These are phyloP conservation scores for Ischnus inquisitorius DNA, from an alignment of 2,888 invertebrate genomes.

Conservation along the genomic window DNA sequence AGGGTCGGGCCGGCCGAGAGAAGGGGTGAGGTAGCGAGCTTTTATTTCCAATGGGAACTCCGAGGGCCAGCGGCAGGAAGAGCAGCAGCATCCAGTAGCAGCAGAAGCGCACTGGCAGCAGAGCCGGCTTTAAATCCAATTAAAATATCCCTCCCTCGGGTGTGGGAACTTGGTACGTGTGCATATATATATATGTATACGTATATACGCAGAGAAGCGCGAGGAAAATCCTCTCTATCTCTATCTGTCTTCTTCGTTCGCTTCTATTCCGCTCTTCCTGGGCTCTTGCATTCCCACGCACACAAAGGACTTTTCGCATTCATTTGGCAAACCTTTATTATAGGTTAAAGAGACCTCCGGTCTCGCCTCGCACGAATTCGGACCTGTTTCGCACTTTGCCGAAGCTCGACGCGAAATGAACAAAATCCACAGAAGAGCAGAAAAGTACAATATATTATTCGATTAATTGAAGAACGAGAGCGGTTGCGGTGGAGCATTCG, in stretches of 20 bases:
- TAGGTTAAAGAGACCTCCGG: constrained; percentile 9
- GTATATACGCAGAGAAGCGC: constrained; percentile 1
- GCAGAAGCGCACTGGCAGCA: constrained; percentile 51
- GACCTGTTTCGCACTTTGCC: constrained; percentile 34
- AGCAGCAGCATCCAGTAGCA: constrained; percentile 34
- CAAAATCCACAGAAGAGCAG: neutral
- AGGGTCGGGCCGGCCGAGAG: constrained; percentile 30
- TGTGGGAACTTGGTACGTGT: constrained; percentile 33
- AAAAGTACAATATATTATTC: neutral
- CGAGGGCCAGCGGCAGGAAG: constrained; percentile 40
- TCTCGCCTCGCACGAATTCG: constrained; percentile 36
- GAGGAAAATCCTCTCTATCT: constrained; percentile 31
- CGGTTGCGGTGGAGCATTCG: neutral
- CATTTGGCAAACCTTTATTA: constrained; percentile 57
- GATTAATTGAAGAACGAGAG: neutral
- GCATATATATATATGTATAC: neutral
- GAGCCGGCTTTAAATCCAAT: constrained; percentile 70
- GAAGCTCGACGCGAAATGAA: neutral
- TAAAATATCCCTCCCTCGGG: constrained; percentile 66
- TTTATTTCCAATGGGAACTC: constrained; percentile 66
- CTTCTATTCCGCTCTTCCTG: constrained; percentile 43
- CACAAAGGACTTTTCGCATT: constrained; percentile 57
- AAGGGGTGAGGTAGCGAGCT: constrained; percentile 47
- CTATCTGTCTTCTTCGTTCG: constrained; percentile 54
- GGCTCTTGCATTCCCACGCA: constrained; percentile 42